These are phyloP conservation scores for Hydroisotoma schaefferi DNA, from an alignment of 2,888 invertebrate species.

Conservation along the genomic window DNA sequence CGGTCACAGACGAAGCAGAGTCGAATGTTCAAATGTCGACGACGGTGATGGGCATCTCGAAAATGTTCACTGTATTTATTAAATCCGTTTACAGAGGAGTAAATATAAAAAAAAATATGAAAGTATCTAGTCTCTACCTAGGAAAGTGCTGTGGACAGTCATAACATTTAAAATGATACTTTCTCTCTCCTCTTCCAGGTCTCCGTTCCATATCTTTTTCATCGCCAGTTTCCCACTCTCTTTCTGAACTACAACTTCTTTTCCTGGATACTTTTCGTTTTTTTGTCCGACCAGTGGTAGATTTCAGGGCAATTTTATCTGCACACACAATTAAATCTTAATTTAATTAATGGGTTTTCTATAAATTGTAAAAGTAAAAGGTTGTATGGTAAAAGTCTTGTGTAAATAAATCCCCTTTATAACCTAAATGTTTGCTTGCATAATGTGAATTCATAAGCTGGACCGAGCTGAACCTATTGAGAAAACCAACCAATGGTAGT, in stretches of 20 bases:
- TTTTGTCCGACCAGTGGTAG: background rate
- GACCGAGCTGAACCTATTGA: background rate
- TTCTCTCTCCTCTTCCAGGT: no score
- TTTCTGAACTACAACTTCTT: background rate
- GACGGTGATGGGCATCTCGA: slow-evolving; percentile 1
- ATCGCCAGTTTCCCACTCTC: background rate
- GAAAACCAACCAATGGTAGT: background rate
- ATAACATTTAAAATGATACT: background rate
- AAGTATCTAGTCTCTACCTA: background rate
- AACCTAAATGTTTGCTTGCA: background rate
- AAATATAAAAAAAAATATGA: background rate
- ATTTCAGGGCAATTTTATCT: background rate
- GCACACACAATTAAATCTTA: background rate
- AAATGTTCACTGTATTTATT: background rate
- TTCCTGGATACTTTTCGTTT: background rate
- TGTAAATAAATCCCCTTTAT: no score
- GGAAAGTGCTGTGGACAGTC: background rate
- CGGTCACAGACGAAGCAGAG: background rate
- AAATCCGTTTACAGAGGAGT: background rate
- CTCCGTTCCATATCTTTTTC: background rate
- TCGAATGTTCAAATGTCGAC: background rate
- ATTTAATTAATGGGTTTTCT: background rate
- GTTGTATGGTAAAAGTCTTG: background rate
- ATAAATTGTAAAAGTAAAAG: background rate
- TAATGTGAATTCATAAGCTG: slow-evolving; percentile 1